Conservation (phyloP, 2,797 vertebrate genomes). For the Gymnodraco acuticeps region DNA sequence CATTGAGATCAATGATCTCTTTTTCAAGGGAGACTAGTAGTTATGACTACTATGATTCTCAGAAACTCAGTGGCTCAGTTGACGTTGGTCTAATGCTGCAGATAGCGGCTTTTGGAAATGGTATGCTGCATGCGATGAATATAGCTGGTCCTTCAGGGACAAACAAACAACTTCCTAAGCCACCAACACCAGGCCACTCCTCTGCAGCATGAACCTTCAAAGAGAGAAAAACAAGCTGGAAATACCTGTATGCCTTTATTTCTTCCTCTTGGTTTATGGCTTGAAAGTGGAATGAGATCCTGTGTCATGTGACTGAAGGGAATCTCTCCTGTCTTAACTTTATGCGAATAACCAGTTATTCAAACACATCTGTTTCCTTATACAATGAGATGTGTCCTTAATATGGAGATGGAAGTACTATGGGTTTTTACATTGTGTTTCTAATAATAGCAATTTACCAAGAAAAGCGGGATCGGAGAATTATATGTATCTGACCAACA, state of each 20-base stretch:
- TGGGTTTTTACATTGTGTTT: not conserved
- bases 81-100: constrained; percentile 45
- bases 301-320: constrained; percentile 28
- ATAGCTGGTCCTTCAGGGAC: constrained; percentile 68
- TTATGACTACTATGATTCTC: constrained; percentile 19
- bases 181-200: constrained; percentile 60
- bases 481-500: not conserved
- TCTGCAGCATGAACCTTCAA: constrained; percentile 60
- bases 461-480: too few species aligned
- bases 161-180: constrained; percentile 80
- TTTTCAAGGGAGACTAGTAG: too few species aligned
- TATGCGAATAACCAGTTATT: not conserved
- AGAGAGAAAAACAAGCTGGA: constrained; percentile 52
- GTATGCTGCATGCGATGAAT: constrained; percentile 61
- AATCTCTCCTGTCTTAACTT: constrained; percentile 23
- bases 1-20: too few species aligned
- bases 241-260: constrained; percentile 45
- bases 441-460: not conserved
- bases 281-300: constrained; percentile 44
- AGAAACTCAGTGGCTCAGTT: constrained; percentile 27
- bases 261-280: constrained; percentile 32
- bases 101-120: constrained; percentile 40
- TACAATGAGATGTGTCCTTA: not conserved
- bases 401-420: not conserved
- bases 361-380: not conserved